Evolutionary conservation across 2,888 invertebrate species (phyloP).

Genomic region (Norana najaformis): DNA sequence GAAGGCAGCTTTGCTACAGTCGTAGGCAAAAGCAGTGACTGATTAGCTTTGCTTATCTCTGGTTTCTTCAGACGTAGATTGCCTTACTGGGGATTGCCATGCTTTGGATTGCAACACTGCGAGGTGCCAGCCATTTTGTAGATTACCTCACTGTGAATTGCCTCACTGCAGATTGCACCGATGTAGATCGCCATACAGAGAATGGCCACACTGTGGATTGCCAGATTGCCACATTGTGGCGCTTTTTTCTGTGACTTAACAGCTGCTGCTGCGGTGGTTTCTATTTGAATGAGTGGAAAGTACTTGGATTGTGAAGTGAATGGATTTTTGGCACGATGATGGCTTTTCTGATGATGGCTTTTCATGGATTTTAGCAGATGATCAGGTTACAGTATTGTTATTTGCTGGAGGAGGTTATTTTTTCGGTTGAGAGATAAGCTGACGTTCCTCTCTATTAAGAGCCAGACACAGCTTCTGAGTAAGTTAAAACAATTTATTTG

Average conservation of each 20-base stretch:
- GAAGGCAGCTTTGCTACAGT: neutral
- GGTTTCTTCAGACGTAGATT: neutral
- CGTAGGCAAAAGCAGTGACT: no score
- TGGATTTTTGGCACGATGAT: neutral
- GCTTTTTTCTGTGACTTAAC: neutral
- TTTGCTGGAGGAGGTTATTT: neutral
- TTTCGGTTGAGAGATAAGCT: neutral
- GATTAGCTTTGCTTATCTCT: neutral
- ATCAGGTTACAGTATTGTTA: neutral
- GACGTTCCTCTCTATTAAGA: neutral
- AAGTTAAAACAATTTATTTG: neutral
- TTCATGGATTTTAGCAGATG: neutral
- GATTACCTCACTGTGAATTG: neutral
- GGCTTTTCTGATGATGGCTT: neutral
- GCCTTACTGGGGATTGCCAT: neutral
- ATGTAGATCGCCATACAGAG: no score
- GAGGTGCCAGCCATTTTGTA: no score
- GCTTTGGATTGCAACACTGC: neutral
- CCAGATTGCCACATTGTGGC: neutral
- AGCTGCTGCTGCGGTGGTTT: neutral
- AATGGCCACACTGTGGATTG: no score
- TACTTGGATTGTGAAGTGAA: neutral
- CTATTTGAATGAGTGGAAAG: no score
- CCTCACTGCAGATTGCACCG: neutral
- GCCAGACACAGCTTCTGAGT: neutral